Conservation (phyloP, 2,888 invertebrate genomes). For the Drosophila imparisetae region DNA sequence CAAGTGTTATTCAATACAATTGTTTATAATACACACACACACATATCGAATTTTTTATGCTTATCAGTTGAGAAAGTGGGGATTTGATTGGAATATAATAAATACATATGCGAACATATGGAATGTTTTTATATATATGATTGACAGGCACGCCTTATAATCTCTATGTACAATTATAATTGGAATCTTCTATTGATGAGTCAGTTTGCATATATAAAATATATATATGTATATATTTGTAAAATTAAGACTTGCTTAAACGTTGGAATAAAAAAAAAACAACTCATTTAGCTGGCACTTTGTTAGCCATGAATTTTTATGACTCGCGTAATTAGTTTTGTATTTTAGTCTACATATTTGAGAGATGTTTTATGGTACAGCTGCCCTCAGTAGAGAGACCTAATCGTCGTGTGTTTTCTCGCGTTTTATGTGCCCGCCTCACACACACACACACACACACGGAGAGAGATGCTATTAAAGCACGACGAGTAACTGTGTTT, state of each 20-base stretch:
- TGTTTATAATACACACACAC: slow-evolving; percentile 31
- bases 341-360: slow-evolving; percentile 59
- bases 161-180: slow-evolving; percentile 4
- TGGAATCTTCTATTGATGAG: slow-evolving; percentile 25
- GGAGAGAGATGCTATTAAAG: slow-evolving; percentile 48
- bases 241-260: slow-evolving; percentile 22
- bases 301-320: slow-evolving; percentile 57
- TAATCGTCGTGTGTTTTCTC: slow-evolving; percentile 24
- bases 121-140: background rate
- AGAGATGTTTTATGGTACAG: slow-evolving; percentile 50
- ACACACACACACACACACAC: background rate
- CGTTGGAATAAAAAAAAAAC: slow-evolving; percentile 26
- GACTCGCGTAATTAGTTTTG: slow-evolving; percentile 73
- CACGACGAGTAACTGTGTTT: slow-evolving; percentile 55
- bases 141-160: slow-evolving; percentile 11
- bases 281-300: slow-evolving; percentile 58
- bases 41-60: background rate
- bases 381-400: slow-evolving; percentile 15
- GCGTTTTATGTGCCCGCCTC: slow-evolving; percentile 44
- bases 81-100: slow-evolving; percentile 13
- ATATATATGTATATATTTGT: background rate
- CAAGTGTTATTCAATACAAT: slow-evolving; percentile 32
- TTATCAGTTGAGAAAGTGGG: slow-evolving; percentile 45
- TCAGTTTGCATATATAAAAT: slow-evolving; percentile 21
- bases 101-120: slow-evolving; percentile 5